Conservation (phyloP, 2,797 vertebrate species). For the Babyrousa celebensis region DNA sequence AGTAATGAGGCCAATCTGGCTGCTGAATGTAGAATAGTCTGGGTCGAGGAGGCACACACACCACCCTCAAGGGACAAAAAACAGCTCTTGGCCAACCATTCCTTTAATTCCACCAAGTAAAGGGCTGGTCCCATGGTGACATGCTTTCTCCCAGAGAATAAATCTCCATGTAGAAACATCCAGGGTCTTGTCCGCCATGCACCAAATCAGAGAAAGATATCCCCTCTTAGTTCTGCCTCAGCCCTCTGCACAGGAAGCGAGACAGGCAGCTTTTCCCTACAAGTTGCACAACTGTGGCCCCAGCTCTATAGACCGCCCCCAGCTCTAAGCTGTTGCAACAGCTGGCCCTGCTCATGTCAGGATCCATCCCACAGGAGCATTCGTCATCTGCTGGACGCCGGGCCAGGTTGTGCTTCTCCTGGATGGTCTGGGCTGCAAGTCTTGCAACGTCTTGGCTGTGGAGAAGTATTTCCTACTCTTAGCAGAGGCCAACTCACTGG, state of each 20-base stretch:
- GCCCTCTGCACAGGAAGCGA: not conserved
- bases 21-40: not conserved
- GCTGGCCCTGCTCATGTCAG: not conserved
- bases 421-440: conserved; percentile 93
- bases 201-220: not conserved
- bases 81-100: not conserved
- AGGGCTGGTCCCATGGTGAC: not conserved
- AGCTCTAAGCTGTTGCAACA: not conserved
- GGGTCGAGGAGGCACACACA: not conserved
- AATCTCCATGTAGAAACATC: not conserved
- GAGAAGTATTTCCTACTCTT: conserved; percentile 97
- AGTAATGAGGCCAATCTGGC: not conserved
- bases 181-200: not conserved
- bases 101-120: too few species aligned
- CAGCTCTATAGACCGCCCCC: not conserved
- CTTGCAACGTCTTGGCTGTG: conserved; percentile 91
- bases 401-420: conserved; percentile 96
- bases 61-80: not conserved
- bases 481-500: conserved; percentile 96
- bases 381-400: conserved; percentile 98
- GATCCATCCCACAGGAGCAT: conserved; percentile 92
- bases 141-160: not conserved
- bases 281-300: not conserved
- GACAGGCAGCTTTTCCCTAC: not conserved
- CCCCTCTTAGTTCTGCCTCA: not conserved